Evolutionary conservation across 2,888 invertebrate species (phyloP).

Genomic region (Mythimna loreyi): DNA sequence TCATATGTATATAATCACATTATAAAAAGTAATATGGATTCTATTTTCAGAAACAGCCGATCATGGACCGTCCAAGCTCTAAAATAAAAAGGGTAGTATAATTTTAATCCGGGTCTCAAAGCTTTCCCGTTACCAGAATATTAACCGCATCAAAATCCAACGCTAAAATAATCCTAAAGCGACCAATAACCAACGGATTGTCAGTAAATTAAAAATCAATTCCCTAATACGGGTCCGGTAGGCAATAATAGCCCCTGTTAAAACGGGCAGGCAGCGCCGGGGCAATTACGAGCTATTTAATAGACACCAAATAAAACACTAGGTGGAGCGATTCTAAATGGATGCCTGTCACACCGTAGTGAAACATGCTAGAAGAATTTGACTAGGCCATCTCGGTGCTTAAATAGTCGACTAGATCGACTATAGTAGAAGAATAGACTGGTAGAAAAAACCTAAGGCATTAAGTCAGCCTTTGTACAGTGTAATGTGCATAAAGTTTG

Average conservation of each 20-base stretch:
- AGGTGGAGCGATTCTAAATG: constrained; percentile 62
- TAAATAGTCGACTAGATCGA: no score
- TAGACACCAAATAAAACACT: constrained; percentile 75
- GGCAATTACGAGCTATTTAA: constrained; percentile 70
- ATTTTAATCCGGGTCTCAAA: constrained; percentile 10
- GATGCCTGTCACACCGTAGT: constrained; percentile 65
- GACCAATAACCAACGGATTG: constrained; percentile 18
- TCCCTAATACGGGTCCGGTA: constrained; percentile 41
- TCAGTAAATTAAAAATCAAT: constrained; percentile 69
- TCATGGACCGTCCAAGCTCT: no score
- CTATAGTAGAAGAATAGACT: no score
- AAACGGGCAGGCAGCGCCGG: constrained; percentile 60
- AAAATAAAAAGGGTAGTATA: neutral
- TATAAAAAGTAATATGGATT: no score
- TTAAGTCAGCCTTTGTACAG: no score
- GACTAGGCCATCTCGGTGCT: neutral
- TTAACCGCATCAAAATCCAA: constrained; percentile 13
- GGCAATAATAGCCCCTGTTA: constrained; percentile 52
- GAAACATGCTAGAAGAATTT: constrained; percentile 18
- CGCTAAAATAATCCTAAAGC: constrained; percentile 19
- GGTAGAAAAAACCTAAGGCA: no score
- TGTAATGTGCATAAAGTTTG: no score
- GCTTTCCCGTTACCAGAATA: constrained; percentile 14
- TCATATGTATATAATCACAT: no score
- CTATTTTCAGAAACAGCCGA: no score